Percentiles rank a stretch among this genome's conserved stretches.
These are phyloP conservation scores for Bos javanicus DNA, from an alignment of 2,113 vertebrate genomes.

Conservation along the genomic window DNA sequence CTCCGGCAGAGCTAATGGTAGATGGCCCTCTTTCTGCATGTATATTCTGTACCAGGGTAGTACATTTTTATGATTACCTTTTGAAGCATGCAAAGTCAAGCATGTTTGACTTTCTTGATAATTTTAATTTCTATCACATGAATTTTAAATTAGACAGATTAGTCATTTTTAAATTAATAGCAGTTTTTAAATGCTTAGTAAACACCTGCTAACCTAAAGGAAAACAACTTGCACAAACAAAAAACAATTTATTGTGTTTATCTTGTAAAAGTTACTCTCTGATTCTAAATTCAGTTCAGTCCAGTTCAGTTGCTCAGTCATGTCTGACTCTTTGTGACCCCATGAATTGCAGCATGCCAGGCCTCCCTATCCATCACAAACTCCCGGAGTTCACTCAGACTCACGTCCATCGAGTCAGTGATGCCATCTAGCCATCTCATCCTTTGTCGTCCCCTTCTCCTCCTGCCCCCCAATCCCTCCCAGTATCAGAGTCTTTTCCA, in stretches of 20 bases:
- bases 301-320: too few relatives aligned
- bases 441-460: too few relatives aligned
- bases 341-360: too few relatives aligned
- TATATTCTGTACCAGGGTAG: background rate
- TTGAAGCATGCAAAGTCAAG: background rate
- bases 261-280: background rate
- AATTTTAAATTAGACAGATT: background rate
- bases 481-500: too few relatives aligned
- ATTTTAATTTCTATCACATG: background rate
- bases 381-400: too few relatives aligned
- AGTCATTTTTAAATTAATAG: background rate
- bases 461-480: too few relatives aligned
- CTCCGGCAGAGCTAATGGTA: accelerated
- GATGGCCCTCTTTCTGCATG: background rate
- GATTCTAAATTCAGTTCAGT: background rate
- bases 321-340: too few relatives aligned
- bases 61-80: background rate
- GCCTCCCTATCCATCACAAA: too few relatives aligned
- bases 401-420: too few relatives aligned
- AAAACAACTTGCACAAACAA: background rate
- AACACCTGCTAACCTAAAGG: background rate
- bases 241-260: background rate
- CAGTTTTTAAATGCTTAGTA: background rate
- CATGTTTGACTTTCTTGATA: background rate
- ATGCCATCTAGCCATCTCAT: too few relatives aligned